Evolutionary conservation across 2,888 invertebrate genomes (phyloP).

Genomic region (Epinotia ramella): DNA sequence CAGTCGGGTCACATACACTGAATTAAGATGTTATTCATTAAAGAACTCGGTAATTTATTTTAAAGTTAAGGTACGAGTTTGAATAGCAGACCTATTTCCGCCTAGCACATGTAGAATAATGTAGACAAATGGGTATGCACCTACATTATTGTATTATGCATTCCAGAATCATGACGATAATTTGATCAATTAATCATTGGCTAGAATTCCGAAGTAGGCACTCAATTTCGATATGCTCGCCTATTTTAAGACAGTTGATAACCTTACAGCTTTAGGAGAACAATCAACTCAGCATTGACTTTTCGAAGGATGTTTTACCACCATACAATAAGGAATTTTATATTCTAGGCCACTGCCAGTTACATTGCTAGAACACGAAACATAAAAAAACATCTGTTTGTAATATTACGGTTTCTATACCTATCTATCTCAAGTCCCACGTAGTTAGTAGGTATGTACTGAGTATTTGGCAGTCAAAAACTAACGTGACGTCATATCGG

Average conservation of each 20-base stretch:
- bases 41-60: neutral
- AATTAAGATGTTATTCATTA: constrained; percentile 28
- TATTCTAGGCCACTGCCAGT: no score
- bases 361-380: no score
- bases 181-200: neutral
- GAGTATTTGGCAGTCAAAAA: no score
- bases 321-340: no score
- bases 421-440: no score
- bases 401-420: no score
- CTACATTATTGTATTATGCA: neutral
- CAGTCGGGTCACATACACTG: constrained; percentile 13
- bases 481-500: neutral
- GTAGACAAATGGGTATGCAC: no score
- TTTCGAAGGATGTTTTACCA: neutral
- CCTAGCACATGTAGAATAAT: neutral
- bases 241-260: neutral
- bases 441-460: no score
- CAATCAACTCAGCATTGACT: no score
- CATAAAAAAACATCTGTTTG: no score
- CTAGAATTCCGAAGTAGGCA: neutral
- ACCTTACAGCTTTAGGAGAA: no score
- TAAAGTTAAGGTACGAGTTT: constrained; percentile 4
- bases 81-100: neutral
- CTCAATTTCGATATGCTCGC: neutral
- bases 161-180: neutral